A percentile compares a stretch with the other conserved stretches of the same genome.
Conservation (phyloP, 2,113 vertebrate species). For the Meles meles region DNA sequence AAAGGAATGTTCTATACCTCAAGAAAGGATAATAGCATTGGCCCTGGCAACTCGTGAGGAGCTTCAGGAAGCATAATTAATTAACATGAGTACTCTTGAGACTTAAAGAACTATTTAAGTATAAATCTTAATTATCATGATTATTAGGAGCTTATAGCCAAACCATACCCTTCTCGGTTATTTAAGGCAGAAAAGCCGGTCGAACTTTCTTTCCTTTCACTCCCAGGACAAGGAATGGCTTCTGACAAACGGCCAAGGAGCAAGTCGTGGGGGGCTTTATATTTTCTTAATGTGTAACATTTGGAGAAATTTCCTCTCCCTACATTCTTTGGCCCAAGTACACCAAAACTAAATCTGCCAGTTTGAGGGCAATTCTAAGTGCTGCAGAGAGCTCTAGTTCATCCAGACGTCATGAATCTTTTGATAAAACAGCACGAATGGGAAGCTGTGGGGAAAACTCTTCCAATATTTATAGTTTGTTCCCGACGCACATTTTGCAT, state of each 20-base stretch:
- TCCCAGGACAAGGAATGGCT: neutral
- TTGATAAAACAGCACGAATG: neutral
- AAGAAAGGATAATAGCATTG: neutral
- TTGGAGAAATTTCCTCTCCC: neutral
- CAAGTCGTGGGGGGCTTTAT: fast-evolving
- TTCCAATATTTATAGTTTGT: slow-evolving; percentile 67
- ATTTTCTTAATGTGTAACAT: neutral
- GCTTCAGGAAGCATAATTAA: slow-evolving; percentile 54
- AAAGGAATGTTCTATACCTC: neutral
- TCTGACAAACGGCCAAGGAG: neutral
- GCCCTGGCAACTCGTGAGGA: slow-evolving; percentile 23
- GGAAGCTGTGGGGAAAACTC: slow-evolving; percentile 50
- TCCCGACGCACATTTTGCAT: slow-evolving; percentile 38
- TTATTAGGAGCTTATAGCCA: slow-evolving; percentile 5
- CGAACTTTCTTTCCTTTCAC: neutral
- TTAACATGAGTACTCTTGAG: slow-evolving; percentile 62
- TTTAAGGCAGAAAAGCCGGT: slow-evolving; percentile 43
- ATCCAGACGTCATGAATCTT: slow-evolving; percentile 19
- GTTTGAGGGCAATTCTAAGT: neutral
- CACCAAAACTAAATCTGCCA: neutral
- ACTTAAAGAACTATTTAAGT: slow-evolving; percentile 56
- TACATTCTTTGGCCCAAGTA: neutral
- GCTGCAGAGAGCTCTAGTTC: neutral
- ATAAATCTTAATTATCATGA: slow-evolving; percentile 68
- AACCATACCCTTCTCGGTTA: neutral